phyloP scores from a whole-genome alignment of 2,113 vertebrate species.

The Carlito syrichta region DNA sequence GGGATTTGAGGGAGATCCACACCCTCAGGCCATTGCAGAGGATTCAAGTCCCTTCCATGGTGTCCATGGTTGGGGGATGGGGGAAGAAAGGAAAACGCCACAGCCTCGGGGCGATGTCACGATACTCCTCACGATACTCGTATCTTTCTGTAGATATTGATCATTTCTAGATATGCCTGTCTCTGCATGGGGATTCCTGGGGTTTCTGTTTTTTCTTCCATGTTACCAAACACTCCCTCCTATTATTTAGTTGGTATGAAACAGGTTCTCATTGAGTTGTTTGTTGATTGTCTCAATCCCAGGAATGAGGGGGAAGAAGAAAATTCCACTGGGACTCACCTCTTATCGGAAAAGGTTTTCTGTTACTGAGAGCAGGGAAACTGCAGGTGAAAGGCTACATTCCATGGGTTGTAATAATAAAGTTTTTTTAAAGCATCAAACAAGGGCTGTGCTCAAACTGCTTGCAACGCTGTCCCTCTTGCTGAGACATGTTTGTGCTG shows the following conservation, averaged over 20 bases:
- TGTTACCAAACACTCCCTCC: neutral
- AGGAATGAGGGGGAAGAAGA: slow-evolving; percentile 30
- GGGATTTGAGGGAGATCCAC: neutral
- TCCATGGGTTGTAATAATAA: slow-evolving; percentile 58
- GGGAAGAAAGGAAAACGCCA: neutral
- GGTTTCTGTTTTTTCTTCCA: neutral
- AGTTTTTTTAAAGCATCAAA: slow-evolving; percentile 42
- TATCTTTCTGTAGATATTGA: neutral
- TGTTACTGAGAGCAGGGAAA: slow-evolving; percentile 7
- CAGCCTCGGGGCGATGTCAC: neutral
- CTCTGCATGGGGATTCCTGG: neutral
- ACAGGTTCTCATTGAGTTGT: neutral
- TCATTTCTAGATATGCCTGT: neutral
- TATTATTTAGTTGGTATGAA: neutral
- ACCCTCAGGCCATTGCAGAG: neutral
- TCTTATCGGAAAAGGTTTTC: slow-evolving; percentile 51
- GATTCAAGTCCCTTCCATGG: neutral
- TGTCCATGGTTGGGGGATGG: too few species aligned
- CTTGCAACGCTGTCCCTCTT: slow-evolving; percentile 34
- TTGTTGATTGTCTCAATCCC: neutral
- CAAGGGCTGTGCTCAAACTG: slow-evolving; percentile 35
- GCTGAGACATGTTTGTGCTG: slow-evolving; percentile 71
- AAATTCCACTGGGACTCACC: neutral
- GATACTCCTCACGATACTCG: neutral
- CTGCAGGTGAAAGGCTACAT: slow-evolving; percentile 61